Conservation (phyloP, 2,797 vertebrate genomes). For the Coregonus ussuriensis region DNA sequence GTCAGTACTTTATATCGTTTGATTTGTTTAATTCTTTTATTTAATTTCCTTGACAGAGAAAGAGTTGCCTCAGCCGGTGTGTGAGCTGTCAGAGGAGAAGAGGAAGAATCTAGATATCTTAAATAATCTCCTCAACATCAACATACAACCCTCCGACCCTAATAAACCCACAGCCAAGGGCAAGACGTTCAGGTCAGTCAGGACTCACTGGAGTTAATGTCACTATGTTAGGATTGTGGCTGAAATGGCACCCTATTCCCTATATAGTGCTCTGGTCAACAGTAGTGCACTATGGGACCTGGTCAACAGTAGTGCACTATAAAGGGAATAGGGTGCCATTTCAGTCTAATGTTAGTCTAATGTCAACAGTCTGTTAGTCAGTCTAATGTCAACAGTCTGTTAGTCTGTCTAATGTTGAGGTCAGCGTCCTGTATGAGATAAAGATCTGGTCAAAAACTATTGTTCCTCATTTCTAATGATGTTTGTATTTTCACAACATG, state of each 20-base stretch:
- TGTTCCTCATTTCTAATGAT: neutral
- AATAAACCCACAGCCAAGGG: constrained; percentile 66
- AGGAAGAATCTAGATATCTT: constrained; percentile 87
- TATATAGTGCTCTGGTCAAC: neutral
- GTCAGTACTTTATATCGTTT: no score
- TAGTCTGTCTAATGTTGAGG: neutral
- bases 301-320: neutral
- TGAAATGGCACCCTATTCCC: neutral
- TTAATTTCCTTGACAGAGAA: constrained; percentile 51
- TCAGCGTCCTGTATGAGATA: neutral
- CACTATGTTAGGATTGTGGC: neutral
- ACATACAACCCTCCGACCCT: constrained; percentile 54
- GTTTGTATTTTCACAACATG: neutral
- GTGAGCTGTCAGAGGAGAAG: constrained; percentile 84
- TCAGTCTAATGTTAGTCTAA: no score
- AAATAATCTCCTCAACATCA: constrained; percentile 78
- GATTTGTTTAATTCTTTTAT: neutral
- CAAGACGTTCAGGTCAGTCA: constrained; percentile 87
- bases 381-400: no score
- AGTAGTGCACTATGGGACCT: neutral
- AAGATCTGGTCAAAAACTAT: neutral
- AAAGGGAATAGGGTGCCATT: no score
- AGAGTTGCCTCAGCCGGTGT: constrained; percentile 43
- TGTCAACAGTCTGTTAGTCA: no score
- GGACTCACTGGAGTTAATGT: neutral